Evolutionary conservation across 2,888 invertebrate species (phyloP).

Genomic region (Bedellia somnulentella): DNA sequence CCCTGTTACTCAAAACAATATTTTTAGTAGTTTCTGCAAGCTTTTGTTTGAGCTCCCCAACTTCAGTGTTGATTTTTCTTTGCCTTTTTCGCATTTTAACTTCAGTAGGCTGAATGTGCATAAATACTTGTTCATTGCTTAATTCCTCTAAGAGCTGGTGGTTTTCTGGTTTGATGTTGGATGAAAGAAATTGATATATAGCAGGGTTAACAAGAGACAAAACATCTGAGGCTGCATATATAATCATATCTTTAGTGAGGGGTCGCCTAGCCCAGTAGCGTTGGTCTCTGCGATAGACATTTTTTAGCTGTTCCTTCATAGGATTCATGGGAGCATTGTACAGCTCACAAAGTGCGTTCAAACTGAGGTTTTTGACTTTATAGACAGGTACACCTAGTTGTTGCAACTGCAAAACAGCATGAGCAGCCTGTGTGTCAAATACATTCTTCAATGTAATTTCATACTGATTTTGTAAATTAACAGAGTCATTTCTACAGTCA

Average conservation of each 20-base stretch:
- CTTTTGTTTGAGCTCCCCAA: constrained; percentile 81
- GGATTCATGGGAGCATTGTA: constrained; percentile 88
- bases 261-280: constrained; percentile 90
- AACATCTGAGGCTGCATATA: constrained; percentile 89
- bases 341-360: constrained; percentile 88
- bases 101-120: constrained; percentile 83
- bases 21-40: constrained; percentile 80
- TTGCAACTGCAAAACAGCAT: constrained; percentile 88
- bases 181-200: constrained; percentile 69
- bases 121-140: constrained; percentile 84
- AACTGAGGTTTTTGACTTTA: constrained; percentile 90
- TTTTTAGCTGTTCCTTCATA: constrained; percentile 87
- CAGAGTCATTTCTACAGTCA: constrained; percentile 90
- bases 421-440: constrained; percentile 92
- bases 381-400: constrained; percentile 89
- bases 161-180: constrained; percentile 72
- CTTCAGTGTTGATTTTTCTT: constrained; percentile 88
- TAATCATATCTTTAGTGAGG: constrained; percentile 85
- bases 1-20: constrained; percentile 88
- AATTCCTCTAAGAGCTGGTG: constrained; percentile 76
- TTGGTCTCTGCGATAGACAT: constrained; percentile 82
- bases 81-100: constrained; percentile 87
- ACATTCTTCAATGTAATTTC: constrained; percentile 81
- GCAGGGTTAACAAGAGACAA: constrained; percentile 84
- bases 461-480: constrained; percentile 84